A percentile compares a stretch with the other conserved stretches of the same genome.
These are phyloP conservation scores for Chrysopilus asiliformis DNA, from an alignment of 2,888 invertebrate species.

Conservation along the genomic window DNA sequence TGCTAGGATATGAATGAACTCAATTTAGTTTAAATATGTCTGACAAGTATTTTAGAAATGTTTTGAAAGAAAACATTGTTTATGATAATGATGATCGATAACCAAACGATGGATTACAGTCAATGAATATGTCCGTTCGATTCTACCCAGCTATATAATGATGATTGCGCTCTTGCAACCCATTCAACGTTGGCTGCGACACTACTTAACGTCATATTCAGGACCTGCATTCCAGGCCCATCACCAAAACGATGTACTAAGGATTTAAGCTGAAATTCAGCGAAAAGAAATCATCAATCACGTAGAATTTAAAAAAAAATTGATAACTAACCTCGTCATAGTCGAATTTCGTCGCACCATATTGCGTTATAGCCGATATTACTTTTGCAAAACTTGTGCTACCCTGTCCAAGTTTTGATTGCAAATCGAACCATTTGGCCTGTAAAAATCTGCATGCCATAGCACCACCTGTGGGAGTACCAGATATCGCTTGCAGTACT, in stretches of 20 bases:
- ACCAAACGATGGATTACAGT: slow-evolving; percentile 16
- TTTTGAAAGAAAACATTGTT: no score
- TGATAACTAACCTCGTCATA: slow-evolving; percentile 32
- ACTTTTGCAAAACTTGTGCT: slow-evolving; percentile 36
- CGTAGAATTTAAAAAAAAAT: background rate
- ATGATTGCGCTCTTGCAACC: slow-evolving; percentile 33
- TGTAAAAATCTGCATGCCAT: slow-evolving; percentile 37
- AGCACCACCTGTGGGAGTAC: slow-evolving; percentile 36
- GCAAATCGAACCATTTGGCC: slow-evolving; percentile 36
- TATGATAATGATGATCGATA: no score
- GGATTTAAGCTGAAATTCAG: slow-evolving; percentile 29
- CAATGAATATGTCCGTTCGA: slow-evolving; percentile 30
- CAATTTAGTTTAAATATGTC: no score
- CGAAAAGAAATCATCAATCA: background rate
- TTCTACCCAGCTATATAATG: slow-evolving; percentile 36
- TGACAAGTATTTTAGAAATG: no score
- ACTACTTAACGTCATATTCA: slow-evolving; percentile 36
- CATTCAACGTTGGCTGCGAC: slow-evolving; percentile 37
- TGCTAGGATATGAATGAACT: no score
- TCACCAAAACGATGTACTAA: slow-evolving; percentile 36
- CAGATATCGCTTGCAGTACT: slow-evolving; percentile 36
- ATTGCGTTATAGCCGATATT: slow-evolving; percentile 37
- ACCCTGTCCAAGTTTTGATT: slow-evolving; percentile 32
- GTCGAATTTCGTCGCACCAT: slow-evolving; percentile 37
- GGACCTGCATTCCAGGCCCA: slow-evolving; percentile 33